Evolutionary conservation across 2,113 vertebrate genomes (phyloP), one percentile per base, ranked within the genome.

Genomic region (Cavia aperea): DNA sequence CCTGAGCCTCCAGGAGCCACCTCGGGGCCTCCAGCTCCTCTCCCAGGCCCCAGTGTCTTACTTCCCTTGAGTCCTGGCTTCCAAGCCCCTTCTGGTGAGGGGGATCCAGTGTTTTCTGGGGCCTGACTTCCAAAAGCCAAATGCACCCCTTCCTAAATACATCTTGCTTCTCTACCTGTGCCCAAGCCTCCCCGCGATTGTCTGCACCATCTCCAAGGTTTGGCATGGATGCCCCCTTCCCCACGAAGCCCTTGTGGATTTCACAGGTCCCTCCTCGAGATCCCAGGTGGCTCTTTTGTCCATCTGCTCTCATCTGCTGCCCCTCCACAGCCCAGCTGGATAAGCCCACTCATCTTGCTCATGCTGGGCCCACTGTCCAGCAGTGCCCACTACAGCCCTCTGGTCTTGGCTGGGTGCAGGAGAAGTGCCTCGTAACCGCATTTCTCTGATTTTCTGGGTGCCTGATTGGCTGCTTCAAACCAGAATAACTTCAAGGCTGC

Each of bases 391-490:
- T 58, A 4, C 43, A 62, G 43, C 36, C 43, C 29, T 4, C 85
- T 65, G n/a, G 18, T 63, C 33, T 39, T 19, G 12, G 36, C 92
- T n/a, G 19, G 13, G 1, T 12, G 3, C 26, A 51, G 7, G 65
- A n/a, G 54, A 49, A 49, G 39, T 36, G 5, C 81, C 36, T 36
- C 3, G 63, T 15, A 79, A 26, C 49, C 75, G 7, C 19, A 1
- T 23, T 33, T n/a, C 21, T 68, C 46, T n/a, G 43, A 56, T n/a
- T 29, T 86, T 21, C 92, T 31, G 10, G 36, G 26, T 5, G 54
- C 15, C n/a, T 16, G n/a, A 13, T 46, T 94, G 93, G 72, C 65
- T 96, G 18, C 88, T 91, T 93, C 33, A 81, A 81, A 88, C 83
- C 11, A 23, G 89, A 56, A 9, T 7, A 43, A 63, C 13, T 3